phyloP scores from a whole-genome alignment of 2,888 invertebrate species.

The Eutolmus rufibarbis region DNA sequence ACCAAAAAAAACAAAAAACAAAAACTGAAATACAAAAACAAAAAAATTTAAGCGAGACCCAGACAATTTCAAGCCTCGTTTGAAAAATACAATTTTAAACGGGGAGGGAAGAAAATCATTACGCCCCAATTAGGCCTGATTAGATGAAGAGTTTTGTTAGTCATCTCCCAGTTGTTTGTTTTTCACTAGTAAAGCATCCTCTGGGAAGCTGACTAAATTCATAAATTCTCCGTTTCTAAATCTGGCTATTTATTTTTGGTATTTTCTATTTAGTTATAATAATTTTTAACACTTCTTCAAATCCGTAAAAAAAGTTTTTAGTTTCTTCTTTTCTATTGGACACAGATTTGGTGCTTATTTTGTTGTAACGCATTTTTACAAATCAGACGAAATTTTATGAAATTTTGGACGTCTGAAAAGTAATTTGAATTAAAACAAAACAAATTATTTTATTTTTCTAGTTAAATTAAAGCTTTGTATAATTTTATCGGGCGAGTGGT shows the following conservation, averaged over 20 bases:
- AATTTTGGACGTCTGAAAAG: constrained; percentile 5
- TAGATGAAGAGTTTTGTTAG: constrained; percentile 10
- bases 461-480: too few species aligned
- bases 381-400: not conserved
- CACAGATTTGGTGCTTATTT: not conserved
- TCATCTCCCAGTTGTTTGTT: not conserved
- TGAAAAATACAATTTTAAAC: not conserved
- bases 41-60: not conserved
- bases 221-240: too few species aligned
- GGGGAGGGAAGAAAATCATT: constrained; percentile 19
- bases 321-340: not conserved
- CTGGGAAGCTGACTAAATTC: not conserved
- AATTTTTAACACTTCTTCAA: too few species aligned
- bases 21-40: not conserved
- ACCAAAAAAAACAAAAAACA: not conserved
- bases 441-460: too few species aligned
- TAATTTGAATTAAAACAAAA: not conserved
- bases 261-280: too few species aligned
- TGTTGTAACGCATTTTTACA: not conserved
- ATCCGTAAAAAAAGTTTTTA: too few species aligned
- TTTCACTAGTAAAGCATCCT: not conserved
- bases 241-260: too few species aligned
- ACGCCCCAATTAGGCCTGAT: constrained; percentile 23
- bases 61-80: constrained; percentile 22
- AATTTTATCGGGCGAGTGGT: too few species aligned